Evolutionary conservation across 2,113 vertebrate species (phyloP), one percentile per base, ranked within the genome.

Genomic region (Micronycteris hirsuta): DNA sequence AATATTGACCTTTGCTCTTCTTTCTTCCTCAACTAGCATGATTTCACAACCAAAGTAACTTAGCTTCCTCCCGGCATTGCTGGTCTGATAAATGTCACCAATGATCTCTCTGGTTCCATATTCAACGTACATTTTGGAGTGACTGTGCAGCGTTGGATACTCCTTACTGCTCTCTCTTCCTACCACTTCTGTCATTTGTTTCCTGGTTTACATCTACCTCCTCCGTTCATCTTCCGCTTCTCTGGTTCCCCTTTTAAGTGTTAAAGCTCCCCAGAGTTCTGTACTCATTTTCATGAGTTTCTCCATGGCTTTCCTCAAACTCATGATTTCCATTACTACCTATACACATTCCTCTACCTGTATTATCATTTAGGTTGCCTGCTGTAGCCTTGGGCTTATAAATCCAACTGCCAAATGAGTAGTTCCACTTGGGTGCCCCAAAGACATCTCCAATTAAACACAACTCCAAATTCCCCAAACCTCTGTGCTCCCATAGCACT

Each of bases 91-190:
- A 70, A 7, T 58, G 22, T 65, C 70, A 70, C 8, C 49, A 36
- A 8, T 7, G 56, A 73, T 16, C 33, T 47, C 38, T n/a, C 45
- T 4, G 13, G 31, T 52, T 88, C 20, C 58, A 45, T 49, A 33
- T n/a, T 70, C 77, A 17, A 0, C 19, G 4, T 26, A 17, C 3
- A 49, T n/a, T n/a, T 49, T 22, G 24, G 2, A 82, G 63, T 26
- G 7, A 9, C 22, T 1, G 5, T 2, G 9, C n/a, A 33, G 41
- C 15, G 19, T 0, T n/a, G 22, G 24, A 20, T 41, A 2, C 12
- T 78, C 33, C 26, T 33, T 22, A 3, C 31, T 10, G 7, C 3
- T 43, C 10, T 54, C 43, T 70, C 65, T 36, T 36, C 63, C n/a
- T 24, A 36, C 56, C 9, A 22, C 54, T 41, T 58, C 43, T 65